Evolutionary conservation across 2,797 vertebrate species (phyloP).

Genomic region (Diplodus puntazzo): DNA sequence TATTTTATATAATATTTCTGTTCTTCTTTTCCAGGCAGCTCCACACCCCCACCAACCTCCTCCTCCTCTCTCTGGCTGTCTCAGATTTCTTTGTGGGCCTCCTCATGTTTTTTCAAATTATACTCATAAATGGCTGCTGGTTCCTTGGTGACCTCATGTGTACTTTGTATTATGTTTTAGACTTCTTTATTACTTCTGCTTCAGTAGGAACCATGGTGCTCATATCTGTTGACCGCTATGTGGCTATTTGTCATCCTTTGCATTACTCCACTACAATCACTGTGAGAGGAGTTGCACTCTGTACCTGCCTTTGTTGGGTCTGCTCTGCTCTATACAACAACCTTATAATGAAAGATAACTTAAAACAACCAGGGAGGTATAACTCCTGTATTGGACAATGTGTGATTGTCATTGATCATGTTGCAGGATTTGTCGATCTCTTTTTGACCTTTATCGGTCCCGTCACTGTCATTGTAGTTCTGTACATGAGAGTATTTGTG

Average conservation of each 20-base stretch:
- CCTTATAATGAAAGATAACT: conserved; percentile 5
- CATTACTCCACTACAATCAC: conserved; percentile 38
- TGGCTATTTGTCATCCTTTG: conserved; percentile 50
- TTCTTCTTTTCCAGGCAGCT: too few species aligned
- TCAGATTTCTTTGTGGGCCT: too few species aligned
- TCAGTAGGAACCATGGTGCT: conserved; percentile 53
- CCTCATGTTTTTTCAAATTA: too few species aligned
- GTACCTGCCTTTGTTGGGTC: conserved; percentile 31
- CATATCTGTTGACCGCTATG: conserved; percentile 42
- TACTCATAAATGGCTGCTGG: too few species aligned
- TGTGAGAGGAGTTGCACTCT: conserved; percentile 3
- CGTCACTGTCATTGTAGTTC: neutral
- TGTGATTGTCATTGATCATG: neutral
- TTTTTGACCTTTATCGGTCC: neutral
- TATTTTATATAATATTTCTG: too few species aligned
- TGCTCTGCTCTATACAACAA: neutral
- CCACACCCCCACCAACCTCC: too few species aligned
- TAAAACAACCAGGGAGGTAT: conserved; percentile 38
- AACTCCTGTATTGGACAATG: conserved; percentile 63
- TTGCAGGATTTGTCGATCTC: neutral
- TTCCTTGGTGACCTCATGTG: conserved; percentile 20
- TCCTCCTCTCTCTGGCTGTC: too few species aligned
- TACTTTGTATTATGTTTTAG: neutral
- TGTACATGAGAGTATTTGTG: conserved; percentile 14
- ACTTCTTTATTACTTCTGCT: neutral